phyloP scores from a whole-genome alignment of 1,140 invertebrate species.

The Microvelia longipes region DNA sequence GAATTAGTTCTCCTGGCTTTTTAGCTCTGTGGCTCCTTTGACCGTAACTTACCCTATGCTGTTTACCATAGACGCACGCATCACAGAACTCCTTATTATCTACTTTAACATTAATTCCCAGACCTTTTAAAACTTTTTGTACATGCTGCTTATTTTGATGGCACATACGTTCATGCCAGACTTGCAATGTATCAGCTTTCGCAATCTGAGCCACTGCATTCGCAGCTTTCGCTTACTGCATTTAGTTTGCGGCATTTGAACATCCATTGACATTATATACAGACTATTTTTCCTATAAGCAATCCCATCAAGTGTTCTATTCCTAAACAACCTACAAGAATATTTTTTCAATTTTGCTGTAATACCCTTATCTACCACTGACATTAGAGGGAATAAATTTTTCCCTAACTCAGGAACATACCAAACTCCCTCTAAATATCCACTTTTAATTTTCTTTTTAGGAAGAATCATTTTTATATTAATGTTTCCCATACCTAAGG shows the following conservation, averaged over 20 bases:
- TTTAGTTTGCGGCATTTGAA: not conserved
- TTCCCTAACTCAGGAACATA: slow-evolving; percentile 10
- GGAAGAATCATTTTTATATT: slow-evolving; percentile 18
- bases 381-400: not conserved
- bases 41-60: not conserved
- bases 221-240: no score
- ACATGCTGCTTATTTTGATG: not conserved
- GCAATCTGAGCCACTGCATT: no score
- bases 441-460: slow-evolving; percentile 18
- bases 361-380: not conserved
- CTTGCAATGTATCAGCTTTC: not conserved
- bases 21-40: not conserved
- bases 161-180: not conserved
- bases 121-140: not conserved
- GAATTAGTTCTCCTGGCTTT: not conserved
- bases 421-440: slow-evolving; percentile 26
- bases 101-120: not conserved
- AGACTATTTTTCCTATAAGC: not conserved
- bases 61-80: not conserved
- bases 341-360: not conserved
- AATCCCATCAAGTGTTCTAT: not conserved
- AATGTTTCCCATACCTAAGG: slow-evolving; percentile 18
- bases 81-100: not conserved
- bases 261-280: not conserved
- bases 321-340: not conserved